phyloP scores from a whole-genome alignment of 2,888 invertebrate genomes.

The Chrysina gloriosa region DNA sequence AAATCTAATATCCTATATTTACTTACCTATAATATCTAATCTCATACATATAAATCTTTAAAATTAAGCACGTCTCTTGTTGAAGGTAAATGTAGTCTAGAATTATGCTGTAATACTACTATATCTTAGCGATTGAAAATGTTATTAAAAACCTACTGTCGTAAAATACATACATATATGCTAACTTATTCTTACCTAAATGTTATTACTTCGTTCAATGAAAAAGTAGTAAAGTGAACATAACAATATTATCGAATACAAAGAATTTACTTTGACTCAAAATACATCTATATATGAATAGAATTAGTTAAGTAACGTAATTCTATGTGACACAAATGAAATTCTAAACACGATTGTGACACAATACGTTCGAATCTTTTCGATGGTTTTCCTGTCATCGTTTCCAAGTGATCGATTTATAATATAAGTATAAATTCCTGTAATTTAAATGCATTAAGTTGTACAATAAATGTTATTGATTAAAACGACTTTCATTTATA shows the following conservation, averaged over 20 bases:
- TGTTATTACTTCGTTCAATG: conserved; percentile 9
- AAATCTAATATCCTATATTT: conserved; percentile 11
- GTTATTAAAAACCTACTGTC: conserved; percentile 8
- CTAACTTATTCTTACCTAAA: neutral
- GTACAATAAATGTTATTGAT: conserved; percentile 30
- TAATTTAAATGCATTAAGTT: conserved; percentile 29
- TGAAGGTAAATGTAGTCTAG: conserved; percentile 16
- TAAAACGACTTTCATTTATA: conserved; percentile 10
- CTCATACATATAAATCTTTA: conserved; percentile 19
- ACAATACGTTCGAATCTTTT: neutral
- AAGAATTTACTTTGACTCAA: conserved; percentile 1
- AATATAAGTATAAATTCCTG: conserved; percentile 33
- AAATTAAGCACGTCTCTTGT: conserved; percentile 25
- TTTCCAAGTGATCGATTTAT: conserved; percentile 13
- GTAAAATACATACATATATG: conserved; percentile 3
- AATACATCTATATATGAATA: neutral
- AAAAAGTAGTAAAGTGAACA: conserved; percentile 14
- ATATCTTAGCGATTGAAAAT: conserved; percentile 15
- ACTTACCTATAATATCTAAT: conserved; percentile 14
- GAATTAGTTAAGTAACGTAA: conserved; percentile 8
- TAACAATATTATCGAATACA: conserved; percentile 26
- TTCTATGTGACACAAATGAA: conserved; percentile 11
- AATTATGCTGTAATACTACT: conserved; percentile 2
- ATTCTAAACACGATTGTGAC: neutral
- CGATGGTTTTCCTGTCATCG: neutral